These are phyloP conservation scores for Aethes cnicana DNA, from an alignment of 2,888 invertebrate genomes.

Conservation along the genomic window DNA sequence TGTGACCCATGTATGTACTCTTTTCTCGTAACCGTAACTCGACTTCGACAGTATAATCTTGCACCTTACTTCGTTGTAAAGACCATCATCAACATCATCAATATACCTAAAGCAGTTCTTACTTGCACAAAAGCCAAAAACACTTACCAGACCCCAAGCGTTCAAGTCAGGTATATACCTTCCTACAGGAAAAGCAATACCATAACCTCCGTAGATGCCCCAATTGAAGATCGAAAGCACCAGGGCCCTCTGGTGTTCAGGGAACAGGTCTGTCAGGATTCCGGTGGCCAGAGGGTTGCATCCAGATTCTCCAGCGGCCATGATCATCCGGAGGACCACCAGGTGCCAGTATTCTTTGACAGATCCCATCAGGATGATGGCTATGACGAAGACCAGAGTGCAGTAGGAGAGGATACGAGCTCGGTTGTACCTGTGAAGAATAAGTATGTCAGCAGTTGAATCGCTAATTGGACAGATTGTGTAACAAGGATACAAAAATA, in stretches of 20 bases:
- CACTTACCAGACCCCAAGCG: constrained; percentile 87
- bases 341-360: constrained; percentile 95
- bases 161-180: constrained; percentile 90
- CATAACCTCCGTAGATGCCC: constrained; percentile 97
- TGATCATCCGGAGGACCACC: constrained; percentile 90
- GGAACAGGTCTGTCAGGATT: constrained; percentile 90
- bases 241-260: constrained; percentile 90
- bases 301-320: constrained; percentile 94
- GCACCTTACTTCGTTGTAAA: no score
- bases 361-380: constrained; percentile 92
- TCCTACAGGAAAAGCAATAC: constrained; percentile 95
- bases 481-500: no score
- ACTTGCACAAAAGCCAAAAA: background rate
- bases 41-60: no score
- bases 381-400: constrained; percentile 90
- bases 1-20: no score
- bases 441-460: no score
- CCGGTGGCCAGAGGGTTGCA: constrained; percentile 94
- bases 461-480: no score
- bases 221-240: constrained; percentile 97
- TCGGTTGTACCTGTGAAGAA: constrained; percentile 82
- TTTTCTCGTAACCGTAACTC: no score
- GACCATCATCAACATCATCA: no score
- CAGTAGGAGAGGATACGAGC: constrained; percentile 89
- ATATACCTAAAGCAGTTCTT: no score